These are phyloP conservation scores for Drosophila teissieri DNA, from an alignment of 1,140 invertebrate genomes.

Conservation along the genomic window DNA sequence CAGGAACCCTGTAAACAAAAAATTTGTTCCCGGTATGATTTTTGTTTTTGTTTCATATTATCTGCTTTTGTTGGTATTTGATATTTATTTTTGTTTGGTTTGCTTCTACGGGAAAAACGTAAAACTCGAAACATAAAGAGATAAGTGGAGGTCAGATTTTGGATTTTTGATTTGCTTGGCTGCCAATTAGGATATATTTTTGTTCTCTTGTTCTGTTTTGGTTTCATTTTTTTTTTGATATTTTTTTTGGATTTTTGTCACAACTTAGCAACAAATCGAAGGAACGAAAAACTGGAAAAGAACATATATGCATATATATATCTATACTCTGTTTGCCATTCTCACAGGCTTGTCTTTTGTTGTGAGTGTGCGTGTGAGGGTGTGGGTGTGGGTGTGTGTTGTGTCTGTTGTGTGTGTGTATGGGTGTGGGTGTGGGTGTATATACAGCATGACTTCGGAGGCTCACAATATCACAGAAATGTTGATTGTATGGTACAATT, in stretches of 20 bases:
- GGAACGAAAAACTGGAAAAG: slow-evolving; percentile 51
- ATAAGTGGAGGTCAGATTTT: slow-evolving; percentile 18
- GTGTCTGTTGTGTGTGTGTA: slow-evolving; percentile 2
- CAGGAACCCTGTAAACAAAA: slow-evolving; percentile 91
- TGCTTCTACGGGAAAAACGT: slow-evolving; percentile 37
- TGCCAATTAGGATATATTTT: slow-evolving; percentile 58
- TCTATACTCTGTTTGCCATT: slow-evolving; percentile 50
- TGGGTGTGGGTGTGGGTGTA: slow-evolving; percentile 29
- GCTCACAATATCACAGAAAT: slow-evolving; percentile 37
- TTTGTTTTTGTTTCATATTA: slow-evolving; percentile 70
- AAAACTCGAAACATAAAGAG: slow-evolving; percentile 38
- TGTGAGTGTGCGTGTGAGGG: slow-evolving; percentile 34
- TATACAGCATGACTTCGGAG: slow-evolving; percentile 45
- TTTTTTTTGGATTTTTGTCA: slow-evolving; percentile 21
- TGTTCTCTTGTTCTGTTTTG: slow-evolving; percentile 27
- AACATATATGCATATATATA: slow-evolving; percentile 46
- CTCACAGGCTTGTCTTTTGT: slow-evolving; percentile 46
- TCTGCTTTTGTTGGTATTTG: slow-evolving; percentile 56
- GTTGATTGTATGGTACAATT: slow-evolving; percentile 33
- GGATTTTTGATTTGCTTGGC: slow-evolving; percentile 47
- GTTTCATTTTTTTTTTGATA: slow-evolving; percentile 18
- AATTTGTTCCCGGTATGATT: slow-evolving; percentile 86
- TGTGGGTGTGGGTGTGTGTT: slow-evolving; percentile 3
- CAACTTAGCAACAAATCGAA: slow-evolving; percentile 46
- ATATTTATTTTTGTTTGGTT: slow-evolving; percentile 24